Evolutionary conservation across 2,113 vertebrate species (phyloP).

Genomic region (Antigone vipio): DNA sequence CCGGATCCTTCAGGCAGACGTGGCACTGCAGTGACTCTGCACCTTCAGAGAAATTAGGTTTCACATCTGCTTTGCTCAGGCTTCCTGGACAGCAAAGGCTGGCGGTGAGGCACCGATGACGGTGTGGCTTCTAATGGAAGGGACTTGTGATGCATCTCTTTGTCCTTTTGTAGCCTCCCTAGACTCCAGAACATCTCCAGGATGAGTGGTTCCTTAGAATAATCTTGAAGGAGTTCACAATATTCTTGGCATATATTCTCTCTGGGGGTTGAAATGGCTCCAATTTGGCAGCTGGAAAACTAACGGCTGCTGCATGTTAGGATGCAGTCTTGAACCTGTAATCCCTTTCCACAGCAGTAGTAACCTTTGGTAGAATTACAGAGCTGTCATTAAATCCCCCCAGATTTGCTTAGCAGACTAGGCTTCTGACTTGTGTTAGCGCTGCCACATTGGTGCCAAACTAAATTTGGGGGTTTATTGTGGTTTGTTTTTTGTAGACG

Average conservation of each 20-base stretch:
- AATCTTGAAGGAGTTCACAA: neutral
- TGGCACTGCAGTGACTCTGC: neutral
- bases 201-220: neutral
- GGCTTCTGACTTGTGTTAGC: neutral
- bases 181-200: neutral
- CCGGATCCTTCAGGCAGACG: neutral
- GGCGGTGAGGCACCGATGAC: neutral
- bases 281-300: neutral
- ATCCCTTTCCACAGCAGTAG: neutral
- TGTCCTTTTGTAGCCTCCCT: neutral
- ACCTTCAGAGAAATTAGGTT: neutral
- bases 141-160: neutral
- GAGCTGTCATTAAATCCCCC: neutral
- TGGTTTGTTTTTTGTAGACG: constrained; percentile 76
- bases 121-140: neutral
- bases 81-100: neutral
- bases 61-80: neutral
- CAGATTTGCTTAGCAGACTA: neutral
- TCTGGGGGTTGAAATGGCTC: neutral
- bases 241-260: neutral
- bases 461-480: neutral
- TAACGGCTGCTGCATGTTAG: neutral
- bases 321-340: neutral
- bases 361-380: neutral
- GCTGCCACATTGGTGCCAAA: neutral